Evolutionary conservation across 92 coral and sea anemone genomes (phyloP).

Genomic region (Blastomussa wellsi): DNA sequence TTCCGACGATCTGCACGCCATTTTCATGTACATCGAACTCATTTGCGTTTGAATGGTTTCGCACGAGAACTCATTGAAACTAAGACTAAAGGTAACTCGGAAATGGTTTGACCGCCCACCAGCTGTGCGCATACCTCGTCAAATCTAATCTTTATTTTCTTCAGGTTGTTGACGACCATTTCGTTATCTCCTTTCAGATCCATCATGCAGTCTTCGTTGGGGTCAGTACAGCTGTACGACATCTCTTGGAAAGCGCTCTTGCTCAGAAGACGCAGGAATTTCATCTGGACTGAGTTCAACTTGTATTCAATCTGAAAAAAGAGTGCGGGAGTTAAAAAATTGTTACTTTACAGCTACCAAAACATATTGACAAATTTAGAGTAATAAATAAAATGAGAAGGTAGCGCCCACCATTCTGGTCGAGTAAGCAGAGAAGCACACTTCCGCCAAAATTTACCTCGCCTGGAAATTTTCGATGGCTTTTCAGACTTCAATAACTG

Average conservation of each 20-base stretch:
- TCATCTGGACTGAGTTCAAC: conserved; percentile 70
- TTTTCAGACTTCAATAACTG: too few species aligned
- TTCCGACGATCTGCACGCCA: too few species aligned
- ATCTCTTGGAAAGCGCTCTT: conserved; percentile 69
- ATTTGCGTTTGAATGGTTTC: too few species aligned
- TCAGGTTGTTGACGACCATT: conserved; percentile 33
- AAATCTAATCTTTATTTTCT: conserved; percentile 22
- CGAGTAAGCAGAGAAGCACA: not conserved
- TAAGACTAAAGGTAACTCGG: too few species aligned
- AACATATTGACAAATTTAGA: too few species aligned
- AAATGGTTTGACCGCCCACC: not conserved
- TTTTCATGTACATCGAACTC: too few species aligned
- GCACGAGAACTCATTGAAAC: too few species aligned
- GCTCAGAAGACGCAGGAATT: conserved; percentile 77
- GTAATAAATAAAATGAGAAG: not conserved
- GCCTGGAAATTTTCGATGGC: not conserved
- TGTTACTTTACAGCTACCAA: not conserved
- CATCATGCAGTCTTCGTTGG: conserved; percentile 43
- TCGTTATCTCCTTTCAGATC: conserved; percentile 80
- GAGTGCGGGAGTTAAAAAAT: not conserved
- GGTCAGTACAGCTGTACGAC: conserved; percentile 70
- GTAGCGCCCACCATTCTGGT: not conserved
- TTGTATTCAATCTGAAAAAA: conserved; percentile 67
- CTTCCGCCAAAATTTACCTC: too few species aligned
- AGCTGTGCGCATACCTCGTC: conserved; percentile 20